These are phyloP conservation scores for Drosophila lowei DNA, from an alignment of 1,140 invertebrate genomes.

Conservation along the genomic window DNA sequence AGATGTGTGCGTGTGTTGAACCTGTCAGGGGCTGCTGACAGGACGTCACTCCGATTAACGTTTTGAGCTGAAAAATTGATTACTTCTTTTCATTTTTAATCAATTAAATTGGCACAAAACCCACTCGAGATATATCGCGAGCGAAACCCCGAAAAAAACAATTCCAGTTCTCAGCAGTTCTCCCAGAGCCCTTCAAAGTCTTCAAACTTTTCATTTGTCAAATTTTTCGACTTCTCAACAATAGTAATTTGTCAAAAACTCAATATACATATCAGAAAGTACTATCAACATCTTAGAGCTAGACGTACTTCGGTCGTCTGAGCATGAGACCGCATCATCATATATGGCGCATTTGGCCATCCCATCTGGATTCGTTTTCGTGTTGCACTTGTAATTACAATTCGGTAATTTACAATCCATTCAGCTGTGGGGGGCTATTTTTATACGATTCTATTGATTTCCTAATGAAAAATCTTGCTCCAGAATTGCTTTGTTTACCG, in stretches of 20 bases:
- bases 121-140: slow-evolving; percentile 32
- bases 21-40: slow-evolving; percentile 55
- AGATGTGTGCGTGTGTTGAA: slow-evolving; percentile 32
- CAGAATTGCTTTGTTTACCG: slow-evolving; percentile 60
- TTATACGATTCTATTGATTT: slow-evolving; percentile 70
- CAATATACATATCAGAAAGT: slow-evolving; percentile 25
- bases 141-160: slow-evolving; percentile 21
- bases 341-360: slow-evolving; percentile 46
- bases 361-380: slow-evolving; percentile 41
- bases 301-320: slow-evolving; percentile 50
- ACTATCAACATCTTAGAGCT: slow-evolving; percentile 21
- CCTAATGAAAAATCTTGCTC: slow-evolving; percentile 59
- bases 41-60: slow-evolving; percentile 66
- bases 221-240: slow-evolving; percentile 23
- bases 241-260: slow-evolving; percentile 43
- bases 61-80: slow-evolving; percentile 55
- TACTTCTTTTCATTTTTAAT: slow-evolving; percentile 32
- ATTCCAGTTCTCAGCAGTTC: slow-evolving; percentile 61
- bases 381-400: slow-evolving; percentile 67
- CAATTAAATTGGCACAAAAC: slow-evolving; percentile 50
- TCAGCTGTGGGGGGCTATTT: slow-evolving; percentile 60
- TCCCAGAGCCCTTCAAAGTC: slow-evolving; percentile 10
- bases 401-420: slow-evolving; percentile 68
- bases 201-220: slow-evolving; percentile 19
- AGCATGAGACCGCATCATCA: slow-evolving; percentile 59